phyloP scores from a whole-genome alignment of 1,140 invertebrate genomes.

The Bombus confusus region DNA sequence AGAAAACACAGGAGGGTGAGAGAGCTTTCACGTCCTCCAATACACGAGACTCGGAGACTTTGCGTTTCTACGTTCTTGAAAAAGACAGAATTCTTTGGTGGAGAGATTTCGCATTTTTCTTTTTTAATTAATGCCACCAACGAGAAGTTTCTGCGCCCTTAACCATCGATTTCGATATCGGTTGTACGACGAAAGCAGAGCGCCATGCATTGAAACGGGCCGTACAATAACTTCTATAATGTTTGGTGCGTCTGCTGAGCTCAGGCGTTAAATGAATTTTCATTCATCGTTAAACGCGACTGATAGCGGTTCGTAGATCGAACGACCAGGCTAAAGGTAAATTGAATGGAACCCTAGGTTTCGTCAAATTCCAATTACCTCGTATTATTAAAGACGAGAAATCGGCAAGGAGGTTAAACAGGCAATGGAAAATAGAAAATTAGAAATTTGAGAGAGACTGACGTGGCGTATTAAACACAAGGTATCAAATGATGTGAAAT shows the following conservation, averaged over 20 bases:
- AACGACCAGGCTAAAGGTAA: not conserved
- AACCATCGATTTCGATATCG: not conserved
- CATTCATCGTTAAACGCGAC: not conserved
- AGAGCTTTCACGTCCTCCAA: slow-evolving; percentile 2
- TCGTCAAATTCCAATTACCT: not conserved
- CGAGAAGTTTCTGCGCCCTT: not conserved
- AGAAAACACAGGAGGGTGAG: not conserved
- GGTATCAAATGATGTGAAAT: not conserved
- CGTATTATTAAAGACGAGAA: not conserved
- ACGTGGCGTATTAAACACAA: not conserved
- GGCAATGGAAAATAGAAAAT: too few species aligned
- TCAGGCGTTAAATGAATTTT: slow-evolving; percentile 3
- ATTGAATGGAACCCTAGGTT: not conserved
- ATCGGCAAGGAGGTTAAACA: too few species aligned
- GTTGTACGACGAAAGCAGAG: not conserved
- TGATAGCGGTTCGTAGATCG: not conserved
- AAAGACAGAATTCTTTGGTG: not conserved
- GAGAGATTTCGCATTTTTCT: not conserved
- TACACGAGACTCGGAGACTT: not conserved
- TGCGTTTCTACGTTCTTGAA: not conserved
- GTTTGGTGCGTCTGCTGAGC: not conserved
- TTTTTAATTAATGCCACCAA: not conserved
- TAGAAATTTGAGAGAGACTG: not conserved
- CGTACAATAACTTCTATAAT: not conserved
- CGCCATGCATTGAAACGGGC: not conserved